Evolutionary conservation across 2,888 invertebrate genomes (phyloP).

Genomic region (Syrphus vitripennis): DNA sequence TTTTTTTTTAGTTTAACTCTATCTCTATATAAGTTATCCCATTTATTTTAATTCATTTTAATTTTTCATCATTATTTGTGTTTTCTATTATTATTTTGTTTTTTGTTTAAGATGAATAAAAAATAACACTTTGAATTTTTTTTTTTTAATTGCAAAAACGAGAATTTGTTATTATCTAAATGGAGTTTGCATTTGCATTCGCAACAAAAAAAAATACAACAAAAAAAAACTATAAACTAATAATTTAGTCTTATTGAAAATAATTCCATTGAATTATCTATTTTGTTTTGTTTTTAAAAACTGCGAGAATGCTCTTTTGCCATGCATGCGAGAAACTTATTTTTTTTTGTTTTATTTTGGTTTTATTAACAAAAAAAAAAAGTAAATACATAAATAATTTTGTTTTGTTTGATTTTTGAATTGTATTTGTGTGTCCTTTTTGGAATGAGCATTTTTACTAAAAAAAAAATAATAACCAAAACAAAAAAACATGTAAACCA

Average conservation of each 20-base stretch:
- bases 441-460: constrained; percentile 58
- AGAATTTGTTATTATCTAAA: constrained; percentile 34
- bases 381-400: neutral
- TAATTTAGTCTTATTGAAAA: neutral
- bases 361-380: neutral
- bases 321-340: constrained; percentile 52
- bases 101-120: constrained; percentile 27
- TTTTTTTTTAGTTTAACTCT: neutral
- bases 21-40: constrained; percentile 41
- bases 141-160: constrained; percentile 37
- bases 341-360: constrained; percentile 13
- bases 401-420: constrained; percentile 17
- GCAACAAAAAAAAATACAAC: constrained; percentile 20
- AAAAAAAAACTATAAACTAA: neutral
- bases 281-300: neutral
- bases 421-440: constrained; percentile 44
- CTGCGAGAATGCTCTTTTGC: constrained; percentile 36
- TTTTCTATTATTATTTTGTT: constrained; percentile 16
- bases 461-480: neutral
- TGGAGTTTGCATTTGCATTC: constrained; percentile 54
- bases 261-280: constrained; percentile 33
- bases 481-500: neutral
- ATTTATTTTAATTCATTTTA: constrained; percentile 29
- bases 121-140: constrained; percentile 30
- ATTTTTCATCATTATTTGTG: constrained; percentile 22